Evolutionary conservation across 2,113 vertebrate species (phyloP), one percentile per base, ranked within the genome.

Genomic region (Lampris incognitus): DNA sequence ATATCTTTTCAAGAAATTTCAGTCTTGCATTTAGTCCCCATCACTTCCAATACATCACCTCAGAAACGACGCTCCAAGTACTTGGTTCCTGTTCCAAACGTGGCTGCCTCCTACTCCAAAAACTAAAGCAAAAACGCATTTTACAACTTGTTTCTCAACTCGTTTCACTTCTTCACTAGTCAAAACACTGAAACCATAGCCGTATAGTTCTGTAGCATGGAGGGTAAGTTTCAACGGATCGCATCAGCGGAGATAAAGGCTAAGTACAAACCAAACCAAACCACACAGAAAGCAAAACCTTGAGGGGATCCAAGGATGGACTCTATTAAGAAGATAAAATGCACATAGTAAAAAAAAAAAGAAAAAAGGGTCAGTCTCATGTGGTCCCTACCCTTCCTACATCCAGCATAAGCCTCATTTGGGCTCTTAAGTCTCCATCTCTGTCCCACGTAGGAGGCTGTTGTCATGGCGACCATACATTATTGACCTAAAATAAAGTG

Each of bases 71-170:
- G 0, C 59, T 73, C 80, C 75, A 78, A 75, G 64, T 76, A 86
- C 75, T 56, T 55, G n/a, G 46, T 61, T 72, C 79, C 78, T 50
- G 40, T n/a, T 86, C 70, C 84, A 85, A 84, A 81, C 52, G 64
- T 69, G 68, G 63, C 62, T 9, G 72, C 76, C 72, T 84, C 73
- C 82, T 89, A 24, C 86, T 83, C 79, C 82, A 79, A 79, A 86
- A 74, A 7, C 58, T 24, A 66, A 83, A 66, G 66, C 74, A 69
- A 79, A 78, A 76, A 13, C 50, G 2, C 24, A 24, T 24, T 24
- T 24, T 24, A 24, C 24, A 24, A 24, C 24, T 24, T 24, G 24
- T 59, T 76, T 83, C 54, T 66, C 73, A 75, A 70, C 60, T 65
- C 54, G 52, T 84, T 86, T 56, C 36, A 63, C 57, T 75, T 76